Conservation (phyloP, 2,797 vertebrate species). For the Cygnus olor region DNA sequence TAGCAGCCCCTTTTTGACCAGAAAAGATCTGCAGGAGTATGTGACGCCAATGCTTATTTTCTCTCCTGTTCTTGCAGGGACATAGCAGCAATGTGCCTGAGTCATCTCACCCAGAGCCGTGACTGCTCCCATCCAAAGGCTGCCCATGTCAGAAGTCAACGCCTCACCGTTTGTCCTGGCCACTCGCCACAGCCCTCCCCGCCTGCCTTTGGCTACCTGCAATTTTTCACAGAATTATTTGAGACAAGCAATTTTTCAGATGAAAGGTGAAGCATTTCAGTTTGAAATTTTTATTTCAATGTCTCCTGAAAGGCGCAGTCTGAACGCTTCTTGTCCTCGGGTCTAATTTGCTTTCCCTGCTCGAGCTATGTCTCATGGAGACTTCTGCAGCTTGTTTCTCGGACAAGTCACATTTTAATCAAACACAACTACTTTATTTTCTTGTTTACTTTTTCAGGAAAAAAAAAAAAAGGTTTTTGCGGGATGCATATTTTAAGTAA, state of each 20-base stretch:
- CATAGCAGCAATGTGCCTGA: fast-evolving
- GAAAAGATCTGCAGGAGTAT: background rate
- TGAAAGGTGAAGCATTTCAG: background rate
- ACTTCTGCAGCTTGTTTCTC: background rate
- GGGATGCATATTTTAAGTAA: background rate
- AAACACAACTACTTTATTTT: background rate
- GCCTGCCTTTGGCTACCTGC: background rate
- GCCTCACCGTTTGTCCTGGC: fast-evolving
- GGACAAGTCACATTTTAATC: background rate
- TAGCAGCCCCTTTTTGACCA: background rate
- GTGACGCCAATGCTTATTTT: background rate
- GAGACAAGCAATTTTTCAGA: background rate
- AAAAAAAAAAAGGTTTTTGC: background rate
- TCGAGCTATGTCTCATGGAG: background rate
- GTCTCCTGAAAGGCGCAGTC: background rate
- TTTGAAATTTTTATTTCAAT: background rate
- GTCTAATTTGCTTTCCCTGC: background rate
- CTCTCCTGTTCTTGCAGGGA: background rate
- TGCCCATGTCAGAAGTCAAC: background rate
- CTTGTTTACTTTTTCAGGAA: background rate
- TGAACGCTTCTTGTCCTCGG: fast-evolving
- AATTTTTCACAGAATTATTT: background rate
- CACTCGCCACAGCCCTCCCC: background rate
- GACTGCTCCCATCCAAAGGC: fast-evolving
- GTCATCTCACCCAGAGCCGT: background rate